Base-by-base conservation (phyloP, 2,113 vertebrate genomes). In the Syngnathus scovelli region DNA sequence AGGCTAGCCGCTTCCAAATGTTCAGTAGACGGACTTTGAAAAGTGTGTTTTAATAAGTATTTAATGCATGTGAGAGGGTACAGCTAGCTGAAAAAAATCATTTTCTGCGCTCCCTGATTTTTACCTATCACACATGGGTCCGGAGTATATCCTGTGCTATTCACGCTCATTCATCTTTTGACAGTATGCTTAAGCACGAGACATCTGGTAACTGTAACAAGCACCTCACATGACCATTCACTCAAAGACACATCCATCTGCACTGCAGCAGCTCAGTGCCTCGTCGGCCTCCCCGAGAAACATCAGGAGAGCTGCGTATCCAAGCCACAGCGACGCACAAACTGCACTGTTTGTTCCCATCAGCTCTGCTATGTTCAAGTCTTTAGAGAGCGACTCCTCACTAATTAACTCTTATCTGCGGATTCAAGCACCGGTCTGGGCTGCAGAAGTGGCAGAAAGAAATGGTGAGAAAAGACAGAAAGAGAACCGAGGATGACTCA, bases 271-370 rank as follows among this genome's bases (percentile, higher is more conserved):
- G 73, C 81, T 78, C 73, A 36, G 71, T 43, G 70, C 67, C 81
- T 79, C 75, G 55, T 59, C 44, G 39, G 84, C 78, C 80, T 77
- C 80, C 74, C 84, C 71, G 85, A 64, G 83, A 82, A 86, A 83
- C 87, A 81, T 86, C 87, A 78, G 75, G 80, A 82, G 79, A 80
- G 82, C 66, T 16, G 67, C 16, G 85, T 89, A 81, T 73, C 85
- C 78, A 85, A 83, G 87, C 77, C 78, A 87, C 88, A 66, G 23
- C 74, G 66, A 76, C 75, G 83, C 83, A 83, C 78, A 81, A 71
- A 78, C 77, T 66, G 76, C 65, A 74, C 59, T 73, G 80, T 83
- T 87, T 86, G 81, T 75, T 82, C 69, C 70, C 72, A 72, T 71
- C 76, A 77, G 51, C 76, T 83, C 72, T 64, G 83, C 75, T 70